Base-by-base conservation (phyloP, 1,140 invertebrate species). In the Drosophila yakuba region DNA sequence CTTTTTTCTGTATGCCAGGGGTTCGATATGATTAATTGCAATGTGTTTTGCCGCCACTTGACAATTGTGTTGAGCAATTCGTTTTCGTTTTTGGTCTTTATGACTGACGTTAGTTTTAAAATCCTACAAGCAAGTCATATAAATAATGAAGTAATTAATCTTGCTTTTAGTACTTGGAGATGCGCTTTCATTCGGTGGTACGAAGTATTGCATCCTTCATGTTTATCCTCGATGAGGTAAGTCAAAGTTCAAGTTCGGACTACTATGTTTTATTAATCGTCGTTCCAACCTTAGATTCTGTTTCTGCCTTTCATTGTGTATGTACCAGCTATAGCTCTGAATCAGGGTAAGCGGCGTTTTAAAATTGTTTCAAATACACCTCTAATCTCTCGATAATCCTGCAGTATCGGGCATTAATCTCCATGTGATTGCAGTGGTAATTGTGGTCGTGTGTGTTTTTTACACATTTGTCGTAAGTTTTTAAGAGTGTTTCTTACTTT, bases 271-370 rank as follows among this genome's bases (percentile, higher is more conserved):
- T 12, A 43, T 10, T 43, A 12, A 20, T 20, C 2, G 11, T 36
- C 28, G 32, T n/a, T 8, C 17, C 25, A n/a, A 4, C 94, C 93
- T 55, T 92, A 98, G 97, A 94, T 97, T 47, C 93, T 98, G 64
- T 98, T 98, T 93, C 95, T 98, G 91, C 97, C 97, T 5, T 96
- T 98, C 75, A 96, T 98, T 23, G 94, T 98, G 1, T 98, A 97
- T 93, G 97, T 98, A 59, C 98, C 98, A 39, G 96, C 97, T 2
- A 94, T 98, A 85, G 97, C 97, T 50, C 94, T 98, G 76, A 97
- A 97, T 93, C 96, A 97, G 95, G 96, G 97, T 98, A 94, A 93
- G 91, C 80, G 3, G 38, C 20, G 69, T 12, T 39, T 36, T 17
- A 41, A 20, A 28, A 52, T 48, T 23, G 12, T 39, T n/a, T 20